Base-by-base conservation (phyloP, 2,113 vertebrate species). In the Leptodactylus fuscus region DNA sequence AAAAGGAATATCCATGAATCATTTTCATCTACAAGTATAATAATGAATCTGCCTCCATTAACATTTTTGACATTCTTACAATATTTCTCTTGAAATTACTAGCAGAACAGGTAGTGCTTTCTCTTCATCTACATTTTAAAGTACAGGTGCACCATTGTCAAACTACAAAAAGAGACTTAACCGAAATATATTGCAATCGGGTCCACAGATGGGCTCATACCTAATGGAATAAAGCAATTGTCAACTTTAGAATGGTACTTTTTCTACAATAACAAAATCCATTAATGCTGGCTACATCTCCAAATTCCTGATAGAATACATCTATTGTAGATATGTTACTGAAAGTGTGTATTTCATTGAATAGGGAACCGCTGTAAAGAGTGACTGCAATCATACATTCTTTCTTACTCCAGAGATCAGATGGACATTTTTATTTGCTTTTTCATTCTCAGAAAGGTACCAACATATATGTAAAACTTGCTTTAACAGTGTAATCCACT, bases 261-360 rank as follows among this genome's bases (percentile, higher is more conserved):
- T 79, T 79, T 60, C 12, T 44, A 80, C 34, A 80, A 80, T 62
- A 18, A 69, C 34, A 80, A 27, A 80, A 29, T 60, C 34, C 76
- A 79, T 79, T 60, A 55, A 58, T 78, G 32, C 38, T 78, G 76
- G 32, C 34, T 60, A 79, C 20, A 38, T 55, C 36, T 80, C 36
- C 13, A 24, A 44, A 60, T 80, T 62, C 77, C 15, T 38, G 22
- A 49, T 53, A 20, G 27, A 77, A 79, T 34, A 41, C 51, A 41
- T 53, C 48, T 53, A 34, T 53, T 79, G 51, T 53, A n/a, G 32
- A 24, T 58, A 36, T 77, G 48, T 9, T 18, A 75, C 41, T 49
- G 27, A 53, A 58, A 79, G 76, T 24, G 20, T 15, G 13, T 79
- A 24, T 60, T 15, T 58, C 1, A 55, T 58, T 58, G 24, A 41